These are phyloP conservation scores for Mesoligia furuncula DNA, from an alignment of 2,888 invertebrate genomes.

Conservation along the genomic window DNA sequence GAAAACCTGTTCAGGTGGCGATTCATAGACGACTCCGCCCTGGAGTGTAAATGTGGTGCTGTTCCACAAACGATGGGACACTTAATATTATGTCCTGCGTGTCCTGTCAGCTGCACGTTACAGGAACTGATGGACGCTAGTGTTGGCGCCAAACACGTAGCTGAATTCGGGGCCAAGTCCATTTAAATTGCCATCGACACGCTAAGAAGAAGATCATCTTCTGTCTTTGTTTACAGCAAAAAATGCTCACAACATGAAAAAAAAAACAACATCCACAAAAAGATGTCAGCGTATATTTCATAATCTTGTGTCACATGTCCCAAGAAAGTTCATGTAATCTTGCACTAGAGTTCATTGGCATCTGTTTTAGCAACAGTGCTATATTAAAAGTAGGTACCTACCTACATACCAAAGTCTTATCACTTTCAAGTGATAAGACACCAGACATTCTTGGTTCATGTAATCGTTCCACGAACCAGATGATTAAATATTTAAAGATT, in stretches of 20 bases:
- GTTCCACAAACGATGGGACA: too few relatives aligned
- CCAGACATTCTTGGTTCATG: conserved; percentile 38
- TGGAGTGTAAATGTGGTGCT: too few relatives aligned
- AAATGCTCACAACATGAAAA: neutral
- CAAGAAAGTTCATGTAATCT: conserved; percentile 45
- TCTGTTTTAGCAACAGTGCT: conserved; percentile 40
- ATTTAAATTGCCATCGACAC: too few relatives aligned
- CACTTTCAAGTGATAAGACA: conserved; percentile 50
- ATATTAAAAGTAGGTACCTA: conserved; percentile 10
- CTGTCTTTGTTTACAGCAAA: neutral
- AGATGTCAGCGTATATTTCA: conserved; percentile 4
- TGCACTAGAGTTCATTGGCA: conserved; percentile 46
- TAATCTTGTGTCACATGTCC: conserved; percentile 28
- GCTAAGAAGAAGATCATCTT: neutral
- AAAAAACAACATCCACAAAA: neutral
- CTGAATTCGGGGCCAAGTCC: too few relatives aligned
- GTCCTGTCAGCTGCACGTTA: too few relatives aligned
- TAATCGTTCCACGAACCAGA: conserved; percentile 30
- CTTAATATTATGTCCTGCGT: too few relatives aligned
- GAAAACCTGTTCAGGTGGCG: too few relatives aligned
- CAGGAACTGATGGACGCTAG: too few relatives aligned
- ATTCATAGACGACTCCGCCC: too few relatives aligned
- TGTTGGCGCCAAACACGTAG: too few relatives aligned
- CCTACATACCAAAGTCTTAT: conserved; percentile 17
- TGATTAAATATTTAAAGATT: conserved; percentile 34